Evolutionary conservation across 2,888 invertebrate genomes (phyloP).

Genomic region (Mamestra brassicae): DNA sequence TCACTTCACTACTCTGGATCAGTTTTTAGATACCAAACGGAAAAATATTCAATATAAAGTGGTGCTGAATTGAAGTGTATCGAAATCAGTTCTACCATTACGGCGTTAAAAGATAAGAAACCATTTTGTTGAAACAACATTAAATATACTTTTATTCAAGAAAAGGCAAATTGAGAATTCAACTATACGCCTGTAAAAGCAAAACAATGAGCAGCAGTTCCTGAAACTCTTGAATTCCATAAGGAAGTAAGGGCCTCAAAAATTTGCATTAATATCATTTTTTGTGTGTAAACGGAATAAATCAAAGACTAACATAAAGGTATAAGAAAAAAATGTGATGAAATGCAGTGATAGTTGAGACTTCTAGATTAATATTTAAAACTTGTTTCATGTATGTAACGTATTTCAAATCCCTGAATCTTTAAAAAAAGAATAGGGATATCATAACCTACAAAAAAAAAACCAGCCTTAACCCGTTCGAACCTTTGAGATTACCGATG

Average conservation of each 20-base stretch:
- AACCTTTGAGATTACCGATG: not conserved
- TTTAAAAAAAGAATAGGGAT: not conserved
- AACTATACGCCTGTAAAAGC: not conserved
- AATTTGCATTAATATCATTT: too few relatives aligned
- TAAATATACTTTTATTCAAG: too few relatives aligned
- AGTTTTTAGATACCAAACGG: not conserved
- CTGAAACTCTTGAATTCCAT: too few relatives aligned
- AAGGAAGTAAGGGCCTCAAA: too few relatives aligned
- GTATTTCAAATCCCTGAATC: not conserved
- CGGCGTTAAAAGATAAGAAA: not conserved
- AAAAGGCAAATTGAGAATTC: not conserved
- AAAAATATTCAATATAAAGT: too few relatives aligned
- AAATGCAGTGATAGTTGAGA: not conserved
- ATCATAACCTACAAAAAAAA: not conserved
- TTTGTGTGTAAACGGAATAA: too few relatives aligned
- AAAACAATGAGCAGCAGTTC: too few relatives aligned
- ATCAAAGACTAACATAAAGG: too few relatives aligned
- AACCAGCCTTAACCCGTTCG: too few relatives aligned
- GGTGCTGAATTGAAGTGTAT: not conserved
- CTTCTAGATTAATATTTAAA: not conserved
- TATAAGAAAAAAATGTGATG: not conserved
- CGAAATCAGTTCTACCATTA: not conserved
- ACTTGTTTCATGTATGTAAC: not conserved
- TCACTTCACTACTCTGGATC: not conserved
- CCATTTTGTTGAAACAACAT: too few relatives aligned